These are phyloP conservation scores for Barypeithes pellucidus DNA, from an alignment of 2,888 invertebrate genomes.

Conservation along the genomic window DNA sequence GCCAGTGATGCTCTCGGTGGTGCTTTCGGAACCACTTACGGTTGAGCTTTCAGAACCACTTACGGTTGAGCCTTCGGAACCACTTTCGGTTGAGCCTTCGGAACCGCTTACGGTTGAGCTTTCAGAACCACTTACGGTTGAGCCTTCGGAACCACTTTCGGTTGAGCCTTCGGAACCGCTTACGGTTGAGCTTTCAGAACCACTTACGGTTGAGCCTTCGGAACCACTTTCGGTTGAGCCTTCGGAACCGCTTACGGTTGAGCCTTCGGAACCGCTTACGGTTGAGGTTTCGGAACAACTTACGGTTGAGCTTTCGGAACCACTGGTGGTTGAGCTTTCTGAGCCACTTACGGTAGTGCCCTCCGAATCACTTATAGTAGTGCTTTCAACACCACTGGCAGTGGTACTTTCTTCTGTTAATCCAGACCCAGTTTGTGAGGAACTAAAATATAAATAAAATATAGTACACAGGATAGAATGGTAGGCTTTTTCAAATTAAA, in stretches of 20 bases:
- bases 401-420: not conserved
- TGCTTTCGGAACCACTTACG: constrained; percentile 38
- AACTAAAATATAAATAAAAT: not conserved
- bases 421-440: constrained; percentile 11
- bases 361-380: too few relatives aligned
- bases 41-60: too few relatives aligned
- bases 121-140: too few relatives aligned
- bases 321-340: too few relatives aligned
- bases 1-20: not conserved
- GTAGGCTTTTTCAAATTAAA: too few relatives aligned
- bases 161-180: constrained; percentile 33
- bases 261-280: too few relatives aligned
- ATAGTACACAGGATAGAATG: too few relatives aligned
- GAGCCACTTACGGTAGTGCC: too few relatives aligned
- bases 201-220: too few relatives aligned
- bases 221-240: not conserved
- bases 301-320: not conserved
- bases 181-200: constrained; percentile 12
- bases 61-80: too few relatives aligned
- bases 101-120: constrained; percentile 36
- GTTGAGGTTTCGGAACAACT: not conserved
- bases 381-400: not conserved
- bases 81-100: constrained; percentile 22
- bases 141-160: too few relatives aligned
- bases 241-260: constrained; percentile 35